Conservation (phyloP, 2,113 vertebrate genomes). For the Tichodroma muraria region DNA sequence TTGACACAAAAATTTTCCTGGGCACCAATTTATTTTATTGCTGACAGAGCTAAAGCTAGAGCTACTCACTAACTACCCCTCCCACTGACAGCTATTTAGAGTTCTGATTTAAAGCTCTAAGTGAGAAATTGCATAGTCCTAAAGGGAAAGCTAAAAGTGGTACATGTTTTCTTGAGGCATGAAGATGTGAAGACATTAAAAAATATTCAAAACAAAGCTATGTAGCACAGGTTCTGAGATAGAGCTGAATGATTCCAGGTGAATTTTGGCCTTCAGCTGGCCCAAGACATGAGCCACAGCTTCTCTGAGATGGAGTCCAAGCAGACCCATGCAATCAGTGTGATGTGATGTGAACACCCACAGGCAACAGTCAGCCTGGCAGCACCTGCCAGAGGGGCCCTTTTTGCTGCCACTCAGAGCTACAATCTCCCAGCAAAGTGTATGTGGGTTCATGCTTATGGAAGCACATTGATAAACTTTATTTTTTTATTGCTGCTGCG, state of each 20-base stretch:
- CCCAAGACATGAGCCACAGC: background rate
- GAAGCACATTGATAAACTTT: background rate
- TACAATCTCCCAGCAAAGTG: background rate
- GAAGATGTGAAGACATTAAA: background rate
- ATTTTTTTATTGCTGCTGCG: background rate
- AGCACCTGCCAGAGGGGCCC: background rate
- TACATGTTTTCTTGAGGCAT: background rate
- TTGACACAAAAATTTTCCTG: background rate
- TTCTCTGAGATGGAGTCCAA: background rate
- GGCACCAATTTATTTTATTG: background rate
- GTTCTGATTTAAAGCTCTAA: background rate
- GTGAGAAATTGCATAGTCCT: background rate
- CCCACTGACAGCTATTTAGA: background rate
- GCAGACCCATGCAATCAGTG: background rate
- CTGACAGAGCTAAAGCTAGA: background rate
- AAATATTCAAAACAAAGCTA: background rate
- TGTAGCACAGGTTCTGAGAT: background rate
- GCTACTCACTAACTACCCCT: background rate
- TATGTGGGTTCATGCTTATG: background rate
- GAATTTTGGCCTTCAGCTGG: background rate
- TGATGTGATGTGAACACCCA: background rate
- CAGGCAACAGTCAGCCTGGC: background rate
- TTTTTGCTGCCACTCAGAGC: background rate
- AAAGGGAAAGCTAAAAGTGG: background rate
- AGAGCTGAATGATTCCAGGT: background rate